phyloP scores from a whole-genome alignment of 2,113 vertebrate species.

The Cisticola juncidis region DNA sequence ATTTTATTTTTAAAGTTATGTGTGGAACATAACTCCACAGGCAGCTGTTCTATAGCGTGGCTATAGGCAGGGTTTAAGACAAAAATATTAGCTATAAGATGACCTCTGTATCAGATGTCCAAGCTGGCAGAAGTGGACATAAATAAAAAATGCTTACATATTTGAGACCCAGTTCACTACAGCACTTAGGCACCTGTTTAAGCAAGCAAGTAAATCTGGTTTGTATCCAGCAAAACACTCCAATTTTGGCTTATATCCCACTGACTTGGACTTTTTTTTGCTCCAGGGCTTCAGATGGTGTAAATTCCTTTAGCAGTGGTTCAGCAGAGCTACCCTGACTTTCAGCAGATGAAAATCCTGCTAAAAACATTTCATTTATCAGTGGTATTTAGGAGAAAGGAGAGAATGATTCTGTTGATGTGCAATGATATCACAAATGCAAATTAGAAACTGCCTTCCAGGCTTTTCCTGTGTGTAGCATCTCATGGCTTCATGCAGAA shows the following conservation, averaged over 20 bases:
- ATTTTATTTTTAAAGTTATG: slow-evolving; percentile 54
- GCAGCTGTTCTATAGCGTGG: slow-evolving; percentile 45
- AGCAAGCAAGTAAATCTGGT: slow-evolving; percentile 17
- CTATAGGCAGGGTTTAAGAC: slow-evolving; percentile 14
- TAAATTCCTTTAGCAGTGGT: slow-evolving; percentile 1
- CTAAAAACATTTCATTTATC: neutral
- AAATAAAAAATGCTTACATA: neutral
- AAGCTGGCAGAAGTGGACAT: slow-evolving; percentile 5
- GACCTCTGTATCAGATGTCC: slow-evolving; percentile 45
- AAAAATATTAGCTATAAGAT: slow-evolving; percentile 43
- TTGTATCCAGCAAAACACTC: slow-evolving; percentile 23
- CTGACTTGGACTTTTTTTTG: neutral
- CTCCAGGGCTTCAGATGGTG: neutral
- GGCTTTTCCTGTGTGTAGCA: neutral
- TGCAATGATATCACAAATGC: neutral
- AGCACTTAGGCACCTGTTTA: slow-evolving; percentile 44
- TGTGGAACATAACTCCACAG: slow-evolving; percentile 25
- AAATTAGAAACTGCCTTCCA: neutral
- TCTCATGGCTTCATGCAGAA: neutral
- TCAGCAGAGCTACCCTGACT: neutral
- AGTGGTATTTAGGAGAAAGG: neutral
- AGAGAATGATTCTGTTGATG: neutral
- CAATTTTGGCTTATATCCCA: slow-evolving; percentile 10
- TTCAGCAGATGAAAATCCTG: neutral
- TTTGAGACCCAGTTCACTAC: neutral